phyloP scores from a whole-genome alignment of 2,113 vertebrate genomes.

The Malaclemys terrapin region DNA sequence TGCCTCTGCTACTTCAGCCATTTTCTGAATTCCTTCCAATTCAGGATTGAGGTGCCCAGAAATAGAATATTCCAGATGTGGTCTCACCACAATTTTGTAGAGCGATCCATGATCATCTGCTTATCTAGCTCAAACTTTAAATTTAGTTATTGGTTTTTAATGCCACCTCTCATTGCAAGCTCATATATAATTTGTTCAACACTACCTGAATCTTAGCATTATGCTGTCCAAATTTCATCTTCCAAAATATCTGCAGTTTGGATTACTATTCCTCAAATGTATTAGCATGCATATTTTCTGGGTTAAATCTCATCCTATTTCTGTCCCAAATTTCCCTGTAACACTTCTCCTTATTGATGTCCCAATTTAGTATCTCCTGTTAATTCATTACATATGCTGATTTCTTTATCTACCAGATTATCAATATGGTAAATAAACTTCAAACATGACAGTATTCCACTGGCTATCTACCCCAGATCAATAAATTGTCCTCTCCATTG shows the following conservation, averaged over 20 bases:
- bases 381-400: not conserved
- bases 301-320: not conserved
- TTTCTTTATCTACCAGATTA: not conserved
- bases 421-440: not conserved
- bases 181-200: not conserved
- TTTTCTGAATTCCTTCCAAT: not conserved
- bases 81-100: not conserved
- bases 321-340: not conserved
- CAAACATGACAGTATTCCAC: not conserved
- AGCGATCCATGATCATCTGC: not conserved
- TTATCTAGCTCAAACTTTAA: not conserved
- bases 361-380: not conserved
- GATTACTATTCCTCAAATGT: accelerated
- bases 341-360: not conserved
- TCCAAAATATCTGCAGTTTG: not conserved
- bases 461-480: not conserved
- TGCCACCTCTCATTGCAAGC: not conserved
- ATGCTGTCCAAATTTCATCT: not conserved
- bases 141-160: not conserved
- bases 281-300: not conserved
- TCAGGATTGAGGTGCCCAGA: not conserved
- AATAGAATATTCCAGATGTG: not conserved
- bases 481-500: not conserved
- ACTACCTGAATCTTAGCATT: not conserved
- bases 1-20: not conserved